Percentiles rank a stretch among this genome's conserved stretches.
Evolutionary conservation across 2,113 vertebrate genomes (phyloP).

Genomic region (Brachyhypopomus occidentalis): DNA sequence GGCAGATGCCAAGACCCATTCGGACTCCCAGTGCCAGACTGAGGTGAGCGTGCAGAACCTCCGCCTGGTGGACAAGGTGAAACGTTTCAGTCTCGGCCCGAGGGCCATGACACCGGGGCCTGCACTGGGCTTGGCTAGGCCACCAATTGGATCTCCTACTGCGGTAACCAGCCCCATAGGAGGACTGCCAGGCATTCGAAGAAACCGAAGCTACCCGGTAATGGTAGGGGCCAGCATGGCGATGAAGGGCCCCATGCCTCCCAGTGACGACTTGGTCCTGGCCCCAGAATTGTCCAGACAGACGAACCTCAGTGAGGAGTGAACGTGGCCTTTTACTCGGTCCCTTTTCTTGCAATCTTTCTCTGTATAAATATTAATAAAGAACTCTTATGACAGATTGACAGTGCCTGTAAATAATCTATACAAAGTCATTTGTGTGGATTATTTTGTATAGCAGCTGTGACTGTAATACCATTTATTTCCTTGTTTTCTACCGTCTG

Average conservation of each 20-base stretch:
- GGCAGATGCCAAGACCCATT: slow-evolving; percentile 66
- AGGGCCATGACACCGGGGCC: slow-evolving; percentile 62
- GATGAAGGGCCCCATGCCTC: slow-evolving; percentile 87
- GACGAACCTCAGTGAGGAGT: slow-evolving; percentile 75
- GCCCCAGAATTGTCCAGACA: slow-evolving; percentile 77
- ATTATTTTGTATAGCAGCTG: slow-evolving; percentile 56
- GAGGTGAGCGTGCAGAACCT: slow-evolving; percentile 88
- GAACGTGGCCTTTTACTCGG: slow-evolving; percentile 28
- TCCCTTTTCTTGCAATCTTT: neutral
- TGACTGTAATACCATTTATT: slow-evolving; percentile 29
- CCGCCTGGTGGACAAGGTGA: slow-evolving; percentile 93
- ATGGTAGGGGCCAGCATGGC: slow-evolving; percentile 98
- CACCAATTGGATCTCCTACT: slow-evolving; percentile 75
- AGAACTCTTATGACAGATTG: slow-evolving; percentile 74
- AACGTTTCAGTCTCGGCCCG: slow-evolving; percentile 80
- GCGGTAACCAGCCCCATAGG: slow-evolving; percentile 75
- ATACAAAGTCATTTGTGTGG: slow-evolving; percentile 47
- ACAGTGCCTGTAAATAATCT: slow-evolving; percentile 74
- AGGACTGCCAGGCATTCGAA: slow-evolving; percentile 84
- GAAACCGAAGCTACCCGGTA: slow-evolving; percentile 93
- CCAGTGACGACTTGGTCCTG: slow-evolving; percentile 83
- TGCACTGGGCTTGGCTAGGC: slow-evolving; percentile 66
- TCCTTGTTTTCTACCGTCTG: slow-evolving; percentile 1
- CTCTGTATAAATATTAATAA: slow-evolving; percentile 31
- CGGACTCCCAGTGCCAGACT: slow-evolving; percentile 82